Evolutionary conservation across 1,140 invertebrate genomes (phyloP).

Genomic region (Heliothis subflexa): DNA sequence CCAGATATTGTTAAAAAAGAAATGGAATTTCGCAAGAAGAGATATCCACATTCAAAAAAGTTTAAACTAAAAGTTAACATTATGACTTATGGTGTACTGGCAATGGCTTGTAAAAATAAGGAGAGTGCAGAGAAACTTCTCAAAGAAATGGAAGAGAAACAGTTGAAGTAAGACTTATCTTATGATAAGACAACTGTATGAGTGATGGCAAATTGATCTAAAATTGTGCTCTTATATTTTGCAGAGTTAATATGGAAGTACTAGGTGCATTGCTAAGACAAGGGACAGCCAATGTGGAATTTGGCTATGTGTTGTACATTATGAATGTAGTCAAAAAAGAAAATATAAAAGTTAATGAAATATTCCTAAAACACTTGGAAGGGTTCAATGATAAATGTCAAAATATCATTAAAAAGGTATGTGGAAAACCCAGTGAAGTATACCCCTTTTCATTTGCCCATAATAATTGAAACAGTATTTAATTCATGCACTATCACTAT

Average conservation of each 20-base stretch:
- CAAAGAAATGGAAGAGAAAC: slow-evolving; percentile 89
- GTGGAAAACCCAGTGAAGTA: neutral
- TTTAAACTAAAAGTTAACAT: slow-evolving; percentile 89
- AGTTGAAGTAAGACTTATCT: slow-evolving; percentile 86
- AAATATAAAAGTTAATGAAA: slow-evolving; percentile 87
- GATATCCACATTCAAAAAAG: slow-evolving; percentile 75
- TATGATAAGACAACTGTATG: slow-evolving; percentile 31
- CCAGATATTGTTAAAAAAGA: slow-evolving; percentile 87
- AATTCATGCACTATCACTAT: too few relatives aligned
- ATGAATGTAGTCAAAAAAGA: slow-evolving; percentile 89
- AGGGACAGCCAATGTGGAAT: slow-evolving; percentile 87
- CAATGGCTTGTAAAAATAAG: slow-evolving; percentile 90
- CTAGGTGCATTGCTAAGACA: slow-evolving; percentile 89
- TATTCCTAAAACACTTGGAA: slow-evolving; percentile 87
- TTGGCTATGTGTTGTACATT: slow-evolving; percentile 89
- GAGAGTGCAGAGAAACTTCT: slow-evolving; percentile 88
- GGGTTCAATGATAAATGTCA: slow-evolving; percentile 84
- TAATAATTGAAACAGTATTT: too few relatives aligned
- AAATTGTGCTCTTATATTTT: slow-evolving; percentile 59
- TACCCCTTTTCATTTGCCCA: too few relatives aligned
- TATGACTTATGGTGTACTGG: slow-evolving; percentile 94
- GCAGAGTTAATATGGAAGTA: slow-evolving; percentile 90
- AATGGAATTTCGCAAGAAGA: slow-evolving; percentile 66
- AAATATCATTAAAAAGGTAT: slow-evolving; percentile 65
- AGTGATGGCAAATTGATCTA: neutral